phyloP scores from a whole-genome alignment of 2,113 vertebrate species.

The Ictalurus furcatus region DNA sequence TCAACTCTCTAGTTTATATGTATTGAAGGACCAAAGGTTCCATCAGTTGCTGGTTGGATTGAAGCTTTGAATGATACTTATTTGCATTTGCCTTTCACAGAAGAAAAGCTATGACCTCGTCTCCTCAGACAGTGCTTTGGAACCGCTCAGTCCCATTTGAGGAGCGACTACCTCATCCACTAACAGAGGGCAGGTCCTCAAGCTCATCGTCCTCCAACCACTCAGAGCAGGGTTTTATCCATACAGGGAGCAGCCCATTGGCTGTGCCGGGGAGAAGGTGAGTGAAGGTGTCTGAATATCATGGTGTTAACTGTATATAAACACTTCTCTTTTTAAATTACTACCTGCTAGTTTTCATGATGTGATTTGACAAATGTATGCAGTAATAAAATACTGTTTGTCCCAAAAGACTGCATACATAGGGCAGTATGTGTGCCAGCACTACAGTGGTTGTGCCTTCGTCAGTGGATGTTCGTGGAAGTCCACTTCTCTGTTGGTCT shows the following conservation, averaged over 20 bases:
- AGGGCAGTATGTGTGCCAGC: too few relatives aligned
- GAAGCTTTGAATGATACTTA: background rate
- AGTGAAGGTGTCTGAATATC: conserved; percentile 50
- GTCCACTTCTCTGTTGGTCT: too few relatives aligned
- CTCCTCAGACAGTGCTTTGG: conserved; percentile 85
- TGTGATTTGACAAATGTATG: background rate
- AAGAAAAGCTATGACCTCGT: conserved; percentile 84
- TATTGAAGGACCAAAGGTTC: background rate
- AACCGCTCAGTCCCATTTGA: conserved; percentile 77
- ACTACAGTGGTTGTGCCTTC: too few relatives aligned
- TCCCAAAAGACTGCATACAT: too few relatives aligned
- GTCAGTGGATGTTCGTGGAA: too few relatives aligned
- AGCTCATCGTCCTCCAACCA: conserved; percentile 95
- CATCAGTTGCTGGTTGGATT: background rate
- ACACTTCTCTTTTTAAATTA: background rate
- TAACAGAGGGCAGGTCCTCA: conserved; percentile 83
- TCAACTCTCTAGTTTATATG: background rate
- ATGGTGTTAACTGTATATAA: background rate
- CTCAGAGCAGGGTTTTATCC: conserved; percentile 81
- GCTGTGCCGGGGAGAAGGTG: conserved; percentile 91
- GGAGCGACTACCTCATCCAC: conserved; percentile 74
- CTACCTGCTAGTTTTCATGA: background rate
- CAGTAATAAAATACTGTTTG: background rate
- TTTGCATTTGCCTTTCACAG: conserved; percentile 64
- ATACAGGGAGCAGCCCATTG: conserved; percentile 91